These are phyloP conservation scores for Euspilapteryx auroguttella DNA, from an alignment of 2,888 invertebrate genomes.

Conservation along the genomic window DNA sequence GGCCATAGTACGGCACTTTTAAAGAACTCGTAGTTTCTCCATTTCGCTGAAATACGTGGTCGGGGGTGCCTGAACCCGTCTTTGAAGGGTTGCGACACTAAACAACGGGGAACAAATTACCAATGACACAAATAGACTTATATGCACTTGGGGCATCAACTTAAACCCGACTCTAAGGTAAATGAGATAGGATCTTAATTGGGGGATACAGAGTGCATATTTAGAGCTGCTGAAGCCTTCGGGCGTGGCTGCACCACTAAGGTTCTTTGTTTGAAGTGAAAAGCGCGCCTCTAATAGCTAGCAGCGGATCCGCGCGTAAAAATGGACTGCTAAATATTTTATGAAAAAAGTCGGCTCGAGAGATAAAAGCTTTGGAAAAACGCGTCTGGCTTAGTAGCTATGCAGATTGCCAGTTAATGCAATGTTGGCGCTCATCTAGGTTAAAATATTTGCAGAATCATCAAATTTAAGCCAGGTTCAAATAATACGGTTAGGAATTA, in stretches of 20 bases:
- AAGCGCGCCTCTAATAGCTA: conserved; percentile 58
- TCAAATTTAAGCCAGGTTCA: no score
- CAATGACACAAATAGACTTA: conserved; percentile 46
- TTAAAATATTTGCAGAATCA: no score
- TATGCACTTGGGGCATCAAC: conserved; percentile 16
- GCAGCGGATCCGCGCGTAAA: conserved; percentile 51
- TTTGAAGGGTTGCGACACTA: conserved; percentile 51
- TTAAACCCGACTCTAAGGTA: conserved; percentile 34
- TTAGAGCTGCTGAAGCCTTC: conserved; percentile 25
- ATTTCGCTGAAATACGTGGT: conserved; percentile 20
- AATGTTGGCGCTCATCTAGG: no score
- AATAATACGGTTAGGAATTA: no score
- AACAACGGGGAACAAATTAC: conserved; percentile 51
- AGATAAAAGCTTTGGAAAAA: neutral
- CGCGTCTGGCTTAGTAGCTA: no score
- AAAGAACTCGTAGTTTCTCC: no score
- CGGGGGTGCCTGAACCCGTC: no score
- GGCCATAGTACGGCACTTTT: no score
- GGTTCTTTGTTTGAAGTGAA: conserved; percentile 56
- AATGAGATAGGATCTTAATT: conserved; percentile 48
- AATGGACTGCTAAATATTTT: conserved; percentile 56
- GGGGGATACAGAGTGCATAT: conserved; percentile 21
- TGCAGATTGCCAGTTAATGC: no score
- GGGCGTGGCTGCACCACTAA: conserved; percentile 38
- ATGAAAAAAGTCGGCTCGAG: conserved; percentile 21